Evolutionary conservation across 2,113 vertebrate species (phyloP).

Genomic region (Nansenia antarctica): DNA sequence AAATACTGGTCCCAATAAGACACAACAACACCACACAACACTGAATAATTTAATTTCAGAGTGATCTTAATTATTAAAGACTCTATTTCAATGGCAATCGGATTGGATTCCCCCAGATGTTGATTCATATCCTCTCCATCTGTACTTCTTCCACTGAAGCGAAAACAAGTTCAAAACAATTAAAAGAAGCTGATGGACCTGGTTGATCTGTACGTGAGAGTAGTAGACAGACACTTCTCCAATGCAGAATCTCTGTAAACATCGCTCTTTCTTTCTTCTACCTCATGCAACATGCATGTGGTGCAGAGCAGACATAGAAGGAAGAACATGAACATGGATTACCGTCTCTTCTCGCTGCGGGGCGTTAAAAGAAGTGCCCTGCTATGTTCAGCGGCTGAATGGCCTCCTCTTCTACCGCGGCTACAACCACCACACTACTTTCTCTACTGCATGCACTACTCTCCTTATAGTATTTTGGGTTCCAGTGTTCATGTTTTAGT

Average conservation of each 20-base stretch:
- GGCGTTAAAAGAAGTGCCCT: no score
- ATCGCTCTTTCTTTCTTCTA: not conserved
- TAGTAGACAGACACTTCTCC: not conserved
- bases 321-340: not conserved
- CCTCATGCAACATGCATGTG: not conserved
- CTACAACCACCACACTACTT: no score
- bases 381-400: no score
- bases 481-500: no score
- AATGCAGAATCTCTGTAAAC: not conserved
- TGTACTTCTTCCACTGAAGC: no score
- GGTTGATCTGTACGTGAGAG: not conserved
- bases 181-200: not conserved
- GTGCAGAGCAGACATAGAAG: not conserved
- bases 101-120: slow-evolving; percentile 19
- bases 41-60: not conserved
- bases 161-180: no score
- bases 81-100: not conserved
- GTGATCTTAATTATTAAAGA: slow-evolving; percentile 20
- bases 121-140: not conserved
- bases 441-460: no score
- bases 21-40: not conserved
- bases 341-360: no score
- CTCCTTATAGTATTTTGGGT: no score
- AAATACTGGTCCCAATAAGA: not conserved
- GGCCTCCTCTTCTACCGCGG: no score